Percentiles rank a stretch among this genome's conserved stretches.
phyloP scores from a whole-genome alignment of 2,888 invertebrate species.

The Acrobasis consociella region DNA sequence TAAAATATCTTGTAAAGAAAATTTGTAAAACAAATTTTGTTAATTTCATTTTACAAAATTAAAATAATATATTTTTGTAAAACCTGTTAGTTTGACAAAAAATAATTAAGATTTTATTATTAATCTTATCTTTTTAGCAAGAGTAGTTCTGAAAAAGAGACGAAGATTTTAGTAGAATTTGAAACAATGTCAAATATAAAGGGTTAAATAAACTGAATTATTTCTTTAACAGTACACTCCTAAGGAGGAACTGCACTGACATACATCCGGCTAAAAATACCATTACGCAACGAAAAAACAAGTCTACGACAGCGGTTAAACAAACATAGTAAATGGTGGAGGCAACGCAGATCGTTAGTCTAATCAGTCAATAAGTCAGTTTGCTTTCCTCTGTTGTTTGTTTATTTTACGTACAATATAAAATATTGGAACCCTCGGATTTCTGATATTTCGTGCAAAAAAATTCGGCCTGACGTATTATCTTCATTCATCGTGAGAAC shows the following conservation, averaged over 20 bases:
- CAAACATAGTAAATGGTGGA: constrained; percentile 10
- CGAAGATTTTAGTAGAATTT: too few relatives aligned
- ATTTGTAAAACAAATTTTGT: too few relatives aligned
- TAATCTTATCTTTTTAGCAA: too few relatives aligned
- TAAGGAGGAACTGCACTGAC: constrained; percentile 6
- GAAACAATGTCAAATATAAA: too few relatives aligned
- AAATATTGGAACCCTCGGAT: background rate
- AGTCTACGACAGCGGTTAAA: constrained; percentile 3
- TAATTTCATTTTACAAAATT: too few relatives aligned
- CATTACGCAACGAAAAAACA: constrained; percentile 4
- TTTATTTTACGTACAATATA: constrained; percentile 1
- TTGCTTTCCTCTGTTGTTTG: constrained; percentile 6
- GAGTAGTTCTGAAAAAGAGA: too few relatives aligned
- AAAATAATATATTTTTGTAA: too few relatives aligned
- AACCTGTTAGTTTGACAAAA: too few relatives aligned
- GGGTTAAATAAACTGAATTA: background rate
- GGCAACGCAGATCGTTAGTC: constrained; percentile 6
- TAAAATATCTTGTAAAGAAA: too few relatives aligned
- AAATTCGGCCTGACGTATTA: background rate
- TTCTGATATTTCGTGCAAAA: background rate
- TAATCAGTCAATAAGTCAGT: constrained; percentile 9
- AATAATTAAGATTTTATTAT: too few relatives aligned
- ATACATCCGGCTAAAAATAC: constrained; percentile 10
- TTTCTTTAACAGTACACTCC: background rate
- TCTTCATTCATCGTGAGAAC: background rate